Evolutionary conservation across 2,797 vertebrate species (phyloP), one percentile per base, ranked within the genome.

Genomic region (Thaleichthys pacificus): DNA sequence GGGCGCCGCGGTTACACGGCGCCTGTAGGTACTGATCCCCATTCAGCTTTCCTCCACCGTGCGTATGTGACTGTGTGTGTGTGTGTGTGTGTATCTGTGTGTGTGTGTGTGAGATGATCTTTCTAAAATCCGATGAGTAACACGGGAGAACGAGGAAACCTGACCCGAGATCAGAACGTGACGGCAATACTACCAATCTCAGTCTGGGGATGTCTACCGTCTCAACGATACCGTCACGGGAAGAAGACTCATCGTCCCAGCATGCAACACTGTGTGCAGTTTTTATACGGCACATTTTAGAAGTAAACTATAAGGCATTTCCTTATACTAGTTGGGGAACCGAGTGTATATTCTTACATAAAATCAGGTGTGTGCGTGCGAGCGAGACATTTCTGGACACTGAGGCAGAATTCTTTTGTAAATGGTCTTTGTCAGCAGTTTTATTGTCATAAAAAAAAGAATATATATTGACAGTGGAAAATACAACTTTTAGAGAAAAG

Each of bases 401-500:
- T 93, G 91, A 92, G 81, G 87, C 91, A 91, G 89, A 93, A 89
- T 90, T 93, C 94, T 96, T 94, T 90, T 93, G 89, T 91, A 93
- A 94, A 92, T 86, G 83, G 88, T 95, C 93, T 95, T 97, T 97
- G 93, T 93, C 92, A 89, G 90, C 91, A 93, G 94, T 96, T 94
- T 94, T 94, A 94, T 94, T 94, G 92, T 92, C 92, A 91, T 93
- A 91, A 93, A 92, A 89, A 92, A 91, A 82, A 92, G 92, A 92
- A 93, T 92, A 96, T 97, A 94, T 93, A 94, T 97, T 95, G 92
- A 92, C 94, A 92, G 89, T 93, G 93, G 91, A 93, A 96, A 97
- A 97, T 97, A 97, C 92, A 96, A 88, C 94, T 97, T 97, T 97
- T 98, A 96, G 93, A 96, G 90, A 91, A 86, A 81, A 84, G 49